Evolutionary conservation across 2,888 invertebrate species (phyloP).

Genomic region (Dorcus hopei): DNA sequence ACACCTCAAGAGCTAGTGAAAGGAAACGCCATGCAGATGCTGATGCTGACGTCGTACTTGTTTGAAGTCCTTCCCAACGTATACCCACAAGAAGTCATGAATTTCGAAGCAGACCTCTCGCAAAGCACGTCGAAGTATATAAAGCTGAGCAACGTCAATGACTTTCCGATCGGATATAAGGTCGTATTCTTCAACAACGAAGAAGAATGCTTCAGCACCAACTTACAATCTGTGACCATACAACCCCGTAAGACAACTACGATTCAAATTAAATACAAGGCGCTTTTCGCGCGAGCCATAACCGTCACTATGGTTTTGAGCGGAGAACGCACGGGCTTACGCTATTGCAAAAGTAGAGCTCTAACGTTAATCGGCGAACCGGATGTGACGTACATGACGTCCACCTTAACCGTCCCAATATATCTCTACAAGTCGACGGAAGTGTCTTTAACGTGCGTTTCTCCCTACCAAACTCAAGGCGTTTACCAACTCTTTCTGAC

Average conservation of each 20-base stretch:
- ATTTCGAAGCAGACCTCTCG: conserved; percentile 1
- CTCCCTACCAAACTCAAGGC: conserved; percentile 3
- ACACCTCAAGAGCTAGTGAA: neutral
- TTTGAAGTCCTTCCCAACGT: conserved; percentile 8
- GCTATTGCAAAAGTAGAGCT: conserved; percentile 6
- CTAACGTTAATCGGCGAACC: conserved; percentile 5
- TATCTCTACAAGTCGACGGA: conserved; percentile 1
- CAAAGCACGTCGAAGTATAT: neutral
- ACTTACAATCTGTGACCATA: neutral
- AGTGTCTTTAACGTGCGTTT: neutral
- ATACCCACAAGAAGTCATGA: conserved; percentile 6
- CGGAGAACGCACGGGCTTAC: conserved; percentile 9
- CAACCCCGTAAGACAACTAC: neutral
- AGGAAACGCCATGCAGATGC: neutral
- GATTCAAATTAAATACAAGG: conserved; percentile 2
- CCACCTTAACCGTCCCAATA: neutral
- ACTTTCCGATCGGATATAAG: conserved; percentile 4
- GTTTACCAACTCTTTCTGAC: neutral
- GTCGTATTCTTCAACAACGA: conserved; percentile 6
- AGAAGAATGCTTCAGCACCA: neutral
- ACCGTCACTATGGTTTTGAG: conserved; percentile 2
- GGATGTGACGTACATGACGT: neutral
- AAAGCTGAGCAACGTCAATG: conserved; percentile 2
- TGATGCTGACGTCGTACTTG: conserved; percentile 2
- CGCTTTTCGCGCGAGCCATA: conserved; percentile 1